Evolutionary conservation across 2,113 vertebrate species (phyloP).

Genomic region (Ophthalmolycus amberensis): DNA sequence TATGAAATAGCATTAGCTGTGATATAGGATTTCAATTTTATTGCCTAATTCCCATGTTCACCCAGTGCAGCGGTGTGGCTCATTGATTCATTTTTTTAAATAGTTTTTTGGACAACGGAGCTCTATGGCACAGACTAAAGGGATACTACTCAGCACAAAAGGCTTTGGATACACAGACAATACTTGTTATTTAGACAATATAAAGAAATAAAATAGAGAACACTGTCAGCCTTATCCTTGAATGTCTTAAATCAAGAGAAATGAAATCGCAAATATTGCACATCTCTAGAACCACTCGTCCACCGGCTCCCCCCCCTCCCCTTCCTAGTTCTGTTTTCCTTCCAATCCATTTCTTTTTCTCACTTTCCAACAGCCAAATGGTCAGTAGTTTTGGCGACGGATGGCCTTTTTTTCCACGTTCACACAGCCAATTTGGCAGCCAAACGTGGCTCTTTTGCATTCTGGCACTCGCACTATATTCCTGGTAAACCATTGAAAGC

Average conservation of each 20-base stretch:
- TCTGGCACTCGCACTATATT: not conserved
- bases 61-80: not conserved
- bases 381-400: not conserved
- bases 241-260: not conserved
- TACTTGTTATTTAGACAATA: not conserved
- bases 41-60: not conserved
- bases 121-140: not conserved
- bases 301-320: not conserved
- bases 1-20: not conserved
- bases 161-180: not conserved
- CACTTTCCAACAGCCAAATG: not conserved
- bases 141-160: not conserved
- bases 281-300: too few relatives aligned
- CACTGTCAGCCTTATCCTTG: too few relatives aligned
- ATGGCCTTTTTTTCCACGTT: not conserved
- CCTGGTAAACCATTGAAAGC: conserved; percentile 12
- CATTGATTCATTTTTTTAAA: not conserved
- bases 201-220: too few relatives aligned
- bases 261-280: not conserved
- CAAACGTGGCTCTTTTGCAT: not conserved
- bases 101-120: not conserved
- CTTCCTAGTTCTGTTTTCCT: not conserved
- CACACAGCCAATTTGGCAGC: conserved; percentile 23
- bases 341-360: not conserved
- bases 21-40: not conserved